Evolutionary conservation across 1,140 invertebrate species (phyloP).

Genomic region (Drosophila hydei): DNA sequence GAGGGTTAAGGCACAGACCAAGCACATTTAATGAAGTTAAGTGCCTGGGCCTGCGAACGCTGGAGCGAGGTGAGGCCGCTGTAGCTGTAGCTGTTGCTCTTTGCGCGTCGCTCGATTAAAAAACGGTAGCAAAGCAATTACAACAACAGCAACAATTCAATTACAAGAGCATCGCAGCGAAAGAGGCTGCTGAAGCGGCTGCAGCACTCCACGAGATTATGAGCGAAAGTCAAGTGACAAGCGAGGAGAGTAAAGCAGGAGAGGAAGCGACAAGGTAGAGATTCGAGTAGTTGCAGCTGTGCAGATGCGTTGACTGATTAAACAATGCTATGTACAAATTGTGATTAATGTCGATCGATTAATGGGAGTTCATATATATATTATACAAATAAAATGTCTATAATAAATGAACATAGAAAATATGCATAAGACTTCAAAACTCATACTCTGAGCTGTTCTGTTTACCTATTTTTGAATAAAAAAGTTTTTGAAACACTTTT

Average conservation of each 20-base stretch:
- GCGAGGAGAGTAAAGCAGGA: background rate
- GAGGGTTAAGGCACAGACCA: background rate
- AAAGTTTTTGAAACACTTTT: too few species aligned
- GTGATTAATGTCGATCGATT: too few species aligned
- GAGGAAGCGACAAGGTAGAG: too few species aligned
- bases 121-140: slow-evolving; percentile 82
- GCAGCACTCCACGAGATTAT: slow-evolving; percentile 53
- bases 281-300: too few species aligned
- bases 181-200: slow-evolving; percentile 6
- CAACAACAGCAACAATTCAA: slow-evolving; percentile 82
- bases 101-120: slow-evolving; percentile 59
- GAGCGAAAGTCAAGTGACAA: slow-evolving; percentile 9
- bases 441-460: too few species aligned
- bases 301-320: background rate
- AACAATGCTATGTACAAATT: background rate
- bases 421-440: too few species aligned
- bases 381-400: too few species aligned
- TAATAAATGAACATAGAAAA: too few species aligned
- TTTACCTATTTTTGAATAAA: too few species aligned
- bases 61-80: background rate
- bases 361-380: too few species aligned
- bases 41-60: slow-evolving; percentile 31
- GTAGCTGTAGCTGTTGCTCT: slow-evolving; percentile 28
- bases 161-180: slow-evolving; percentile 49
- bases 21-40: slow-evolving; percentile 61